Evolutionary conservation across 64 coral and sea anemone species (phyloP).

Genomic region (Pocillopora damicornis): DNA sequence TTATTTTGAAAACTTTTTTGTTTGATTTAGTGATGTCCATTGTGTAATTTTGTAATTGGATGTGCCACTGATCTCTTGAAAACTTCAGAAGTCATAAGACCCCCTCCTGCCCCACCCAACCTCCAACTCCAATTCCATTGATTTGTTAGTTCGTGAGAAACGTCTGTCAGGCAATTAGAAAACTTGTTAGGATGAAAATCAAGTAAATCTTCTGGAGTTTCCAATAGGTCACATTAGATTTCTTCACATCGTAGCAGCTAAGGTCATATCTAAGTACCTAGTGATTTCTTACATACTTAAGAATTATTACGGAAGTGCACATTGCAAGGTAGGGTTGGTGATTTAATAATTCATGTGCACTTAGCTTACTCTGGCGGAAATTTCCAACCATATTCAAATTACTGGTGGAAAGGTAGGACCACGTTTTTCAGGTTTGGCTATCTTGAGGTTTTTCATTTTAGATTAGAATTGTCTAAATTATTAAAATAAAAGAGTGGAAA

Average conservation of each 20-base stretch:
- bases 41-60: neutral
- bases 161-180: no score
- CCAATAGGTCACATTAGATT: no score
- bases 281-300: neutral
- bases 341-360: neutral
- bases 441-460: neutral
- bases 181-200: no score
- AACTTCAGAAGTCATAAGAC: neutral
- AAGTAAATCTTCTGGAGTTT: no score
- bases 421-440: conserved; percentile 24
- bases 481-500: neutral
- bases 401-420: conserved; percentile 35
- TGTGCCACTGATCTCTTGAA: neutral
- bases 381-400: neutral
- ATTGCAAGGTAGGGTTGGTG: conserved; percentile 14
- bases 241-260: neutral
- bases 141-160: no score
- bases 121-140: no score
- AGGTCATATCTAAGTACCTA: neutral
- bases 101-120: neutral
- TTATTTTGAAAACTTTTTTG: neutral
- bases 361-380: neutral
- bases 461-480: neutral
- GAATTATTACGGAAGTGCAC: neutral
- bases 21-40: neutral